Conservation (phyloP, 1,140 invertebrate genomes). For the Yoshiicerus persimilis region DNA sequence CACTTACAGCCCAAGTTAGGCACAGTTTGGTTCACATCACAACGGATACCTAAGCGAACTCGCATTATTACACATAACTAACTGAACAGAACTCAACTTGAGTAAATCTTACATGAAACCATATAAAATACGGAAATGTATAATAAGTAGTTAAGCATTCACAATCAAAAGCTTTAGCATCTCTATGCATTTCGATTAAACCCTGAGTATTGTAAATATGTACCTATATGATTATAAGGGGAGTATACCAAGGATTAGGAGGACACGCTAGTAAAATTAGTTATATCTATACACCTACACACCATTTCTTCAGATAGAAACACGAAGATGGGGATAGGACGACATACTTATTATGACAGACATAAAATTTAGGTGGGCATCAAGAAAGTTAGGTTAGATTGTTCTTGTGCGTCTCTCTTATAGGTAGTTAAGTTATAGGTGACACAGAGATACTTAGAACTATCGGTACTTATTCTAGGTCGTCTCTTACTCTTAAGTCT, state of each 20-base stretch:
- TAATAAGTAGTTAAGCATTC: not conserved
- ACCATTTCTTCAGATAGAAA: not conserved
- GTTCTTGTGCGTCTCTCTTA: not conserved
- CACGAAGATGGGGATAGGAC: not conserved
- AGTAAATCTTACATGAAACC: not conserved
- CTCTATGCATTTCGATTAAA: not conserved
- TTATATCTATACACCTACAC: not conserved
- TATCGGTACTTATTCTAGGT: not conserved
- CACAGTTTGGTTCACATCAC: not conserved
- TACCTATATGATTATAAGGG: not conserved
- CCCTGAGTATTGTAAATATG: not conserved
- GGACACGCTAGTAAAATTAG: no score
- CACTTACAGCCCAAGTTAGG: not conserved
- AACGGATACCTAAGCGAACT: not conserved
- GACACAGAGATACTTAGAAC: not conserved
- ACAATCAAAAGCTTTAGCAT: not conserved
- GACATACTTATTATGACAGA: conserved; percentile 2
- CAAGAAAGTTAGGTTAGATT: conserved; percentile 11
- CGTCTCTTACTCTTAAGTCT: no score
- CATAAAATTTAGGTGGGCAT: conserved; percentile 15
- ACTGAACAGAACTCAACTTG: not conserved
- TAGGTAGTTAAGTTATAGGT: not conserved
- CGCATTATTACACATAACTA: conserved; percentile 5
- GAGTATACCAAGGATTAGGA: not conserved
- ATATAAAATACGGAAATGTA: not conserved